A percentile compares a stretch with the other conserved stretches of the same genome.
These are phyloP conservation scores for Diorhabda sublineata DNA, from an alignment of 1,140 invertebrate species.

Conservation along the genomic window DNA sequence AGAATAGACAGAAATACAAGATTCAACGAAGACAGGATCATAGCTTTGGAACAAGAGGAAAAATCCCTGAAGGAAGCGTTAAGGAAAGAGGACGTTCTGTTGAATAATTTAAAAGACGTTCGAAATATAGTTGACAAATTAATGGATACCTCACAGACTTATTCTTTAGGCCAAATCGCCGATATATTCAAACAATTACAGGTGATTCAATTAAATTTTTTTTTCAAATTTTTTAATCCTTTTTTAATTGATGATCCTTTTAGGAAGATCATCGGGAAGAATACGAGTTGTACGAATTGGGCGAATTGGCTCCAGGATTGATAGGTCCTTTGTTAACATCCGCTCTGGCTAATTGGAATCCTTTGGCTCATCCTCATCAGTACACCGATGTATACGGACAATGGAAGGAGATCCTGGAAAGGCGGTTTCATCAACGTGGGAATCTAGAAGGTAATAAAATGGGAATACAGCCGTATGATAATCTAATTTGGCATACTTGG, in stretches of 20 bases:
- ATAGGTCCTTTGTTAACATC: slow-evolving; percentile 65
- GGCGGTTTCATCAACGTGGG: slow-evolving; percentile 43
- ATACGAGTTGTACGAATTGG: slow-evolving; percentile 56
- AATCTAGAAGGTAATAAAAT: slow-evolving; percentile 49
- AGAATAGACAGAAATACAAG: slow-evolving; percentile 76
- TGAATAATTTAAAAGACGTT: slow-evolving; percentile 69
- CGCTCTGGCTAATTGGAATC: slow-evolving; percentile 69
- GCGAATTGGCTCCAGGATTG: slow-evolving; percentile 61
- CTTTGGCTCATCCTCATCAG: slow-evolving; percentile 59
- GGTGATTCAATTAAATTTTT: slow-evolving; percentile 38
- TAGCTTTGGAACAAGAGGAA: slow-evolving; percentile 76
- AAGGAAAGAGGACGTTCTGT: slow-evolving; percentile 68
- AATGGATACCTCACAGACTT: slow-evolving; percentile 53
- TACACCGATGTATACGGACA: slow-evolving; percentile 64
- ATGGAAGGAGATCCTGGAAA: slow-evolving; percentile 67
- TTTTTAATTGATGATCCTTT: slow-evolving; percentile 8
- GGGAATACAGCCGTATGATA: slow-evolving; percentile 71
- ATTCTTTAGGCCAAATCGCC: slow-evolving; percentile 70
- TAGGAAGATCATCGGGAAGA: slow-evolving; percentile 57
- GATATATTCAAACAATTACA: slow-evolving; percentile 71
- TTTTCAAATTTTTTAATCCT: background rate
- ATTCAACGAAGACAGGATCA: slow-evolving; percentile 70
- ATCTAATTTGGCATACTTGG: slow-evolving; percentile 85
- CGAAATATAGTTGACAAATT: slow-evolving; percentile 67
- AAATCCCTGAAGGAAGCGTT: slow-evolving; percentile 67